A percentile compares a stretch with the other conserved stretches of the same genome.
phyloP scores from a whole-genome alignment of 1,140 invertebrate genomes.

The Teleogryllus occipitalis region DNA sequence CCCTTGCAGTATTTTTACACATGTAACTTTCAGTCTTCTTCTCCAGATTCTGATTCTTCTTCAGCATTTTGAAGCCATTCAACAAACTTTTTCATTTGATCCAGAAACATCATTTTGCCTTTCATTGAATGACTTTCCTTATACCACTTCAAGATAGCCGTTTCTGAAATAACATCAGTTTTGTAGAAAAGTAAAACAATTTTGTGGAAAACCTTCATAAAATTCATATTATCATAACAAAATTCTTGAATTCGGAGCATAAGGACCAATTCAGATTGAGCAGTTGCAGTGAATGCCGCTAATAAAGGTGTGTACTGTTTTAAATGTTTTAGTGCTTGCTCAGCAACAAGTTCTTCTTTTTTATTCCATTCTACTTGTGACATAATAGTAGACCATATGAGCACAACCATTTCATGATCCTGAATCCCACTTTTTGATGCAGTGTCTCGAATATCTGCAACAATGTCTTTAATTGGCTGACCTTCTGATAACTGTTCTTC shows the following conservation, averaged over 20 bases:
- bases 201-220: conserved; percentile 97
- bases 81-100: conserved; percentile 95
- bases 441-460: conserved; percentile 75
- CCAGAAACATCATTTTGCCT: conserved; percentile 93
- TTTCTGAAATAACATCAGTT: conserved; percentile 85
- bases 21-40: conserved; percentile 23
- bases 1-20: neutral
- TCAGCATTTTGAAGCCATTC: conserved; percentile 96
- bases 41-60: conserved; percentile 59
- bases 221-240: conserved; percentile 98
- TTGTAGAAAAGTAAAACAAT: conserved; percentile 94
- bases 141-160: conserved; percentile 89
- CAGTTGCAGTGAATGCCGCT: conserved; percentile 74
- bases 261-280: conserved; percentile 76
- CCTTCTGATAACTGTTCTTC: conserved; percentile 76
- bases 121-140: conserved; percentile 85
- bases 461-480: conserved; percentile 70
- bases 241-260: conserved; percentile 90
- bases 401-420: conserved; percentile 76
- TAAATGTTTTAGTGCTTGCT: conserved; percentile 87
- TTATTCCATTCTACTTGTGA: conserved; percentile 94
- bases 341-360: conserved; percentile 91
- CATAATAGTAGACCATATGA: conserved; percentile 89
- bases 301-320: conserved; percentile 77
- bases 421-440: conserved; percentile 70